phyloP scores from a whole-genome alignment of 2,113 vertebrate genomes.

The Sprattus sprattus region DNA sequence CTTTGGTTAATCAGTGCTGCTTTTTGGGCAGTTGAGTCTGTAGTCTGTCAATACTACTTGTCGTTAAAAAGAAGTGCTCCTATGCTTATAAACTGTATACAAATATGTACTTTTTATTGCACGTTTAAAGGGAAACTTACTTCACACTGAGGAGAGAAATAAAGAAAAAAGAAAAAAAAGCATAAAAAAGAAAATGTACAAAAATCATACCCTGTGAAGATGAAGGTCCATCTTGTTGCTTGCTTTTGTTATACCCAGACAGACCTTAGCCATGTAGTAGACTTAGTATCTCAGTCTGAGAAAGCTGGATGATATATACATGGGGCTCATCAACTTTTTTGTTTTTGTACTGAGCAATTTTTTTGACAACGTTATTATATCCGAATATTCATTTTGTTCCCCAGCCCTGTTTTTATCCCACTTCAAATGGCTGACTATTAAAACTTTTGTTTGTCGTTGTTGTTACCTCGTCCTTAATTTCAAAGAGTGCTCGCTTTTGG shows the following conservation, averaged over 20 bases:
- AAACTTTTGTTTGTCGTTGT: background rate
- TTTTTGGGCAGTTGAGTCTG: conserved; percentile 82
- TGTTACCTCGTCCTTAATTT: background rate
- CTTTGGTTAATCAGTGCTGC: conserved; percentile 78
- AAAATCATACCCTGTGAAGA: conserved; percentile 72
- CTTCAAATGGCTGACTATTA: background rate
- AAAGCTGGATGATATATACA: conserved; percentile 42
- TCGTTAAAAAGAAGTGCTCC: conserved; percentile 90
- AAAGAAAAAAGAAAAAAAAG: conserved; percentile 58
- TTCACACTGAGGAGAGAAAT: conserved; percentile 71
- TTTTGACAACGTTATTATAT: conserved; percentile 11
- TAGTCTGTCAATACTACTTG: conserved; percentile 96
- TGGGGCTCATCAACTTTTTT: conserved; percentile 36
- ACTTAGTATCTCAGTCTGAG: conserved; percentile 64
- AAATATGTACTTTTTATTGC: conserved; percentile 97
- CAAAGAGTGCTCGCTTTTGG: background rate
- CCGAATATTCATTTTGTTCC: conserved; percentile 20
- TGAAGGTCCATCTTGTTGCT: conserved; percentile 78
- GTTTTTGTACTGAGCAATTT: conserved; percentile 12
- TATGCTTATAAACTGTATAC: conserved; percentile 96
- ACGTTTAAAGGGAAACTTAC: conserved; percentile 89
- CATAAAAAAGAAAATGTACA: conserved; percentile 63
- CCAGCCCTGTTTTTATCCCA: background rate
- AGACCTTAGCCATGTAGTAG: conserved; percentile 67
- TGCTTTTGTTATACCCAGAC: conserved; percentile 75